phyloP scores from a whole-genome alignment of 1,140 invertebrate species.

The Reticulitermes speratus region DNA sequence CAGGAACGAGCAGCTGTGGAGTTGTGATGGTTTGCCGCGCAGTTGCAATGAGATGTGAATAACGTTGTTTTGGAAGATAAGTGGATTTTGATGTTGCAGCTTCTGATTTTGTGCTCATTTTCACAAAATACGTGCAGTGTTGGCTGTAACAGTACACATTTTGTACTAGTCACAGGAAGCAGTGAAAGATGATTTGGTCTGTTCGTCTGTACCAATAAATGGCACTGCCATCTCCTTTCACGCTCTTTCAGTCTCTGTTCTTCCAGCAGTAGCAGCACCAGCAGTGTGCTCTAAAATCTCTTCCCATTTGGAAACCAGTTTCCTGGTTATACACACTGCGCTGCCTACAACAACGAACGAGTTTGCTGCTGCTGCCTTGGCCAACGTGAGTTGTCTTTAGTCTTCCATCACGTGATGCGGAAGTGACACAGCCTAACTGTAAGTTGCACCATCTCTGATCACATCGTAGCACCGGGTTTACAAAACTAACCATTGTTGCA shows the following conservation, averaged over 20 bases:
- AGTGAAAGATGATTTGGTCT: neutral
- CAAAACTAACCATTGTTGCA: neutral
- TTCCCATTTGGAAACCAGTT: constrained; percentile 1
- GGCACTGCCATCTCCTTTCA: neutral
- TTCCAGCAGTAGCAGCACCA: neutral
- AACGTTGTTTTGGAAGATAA: no score
- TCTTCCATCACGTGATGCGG: neutral
- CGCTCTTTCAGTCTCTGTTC: neutral
- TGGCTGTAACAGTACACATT: neutral
- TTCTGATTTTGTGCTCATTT: neutral
- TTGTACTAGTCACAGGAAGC: neutral
- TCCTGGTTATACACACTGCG: neutral
- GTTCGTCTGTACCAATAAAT: neutral
- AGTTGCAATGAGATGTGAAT: no score
- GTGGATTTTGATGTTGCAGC: no score
- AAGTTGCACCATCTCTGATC: neutral
- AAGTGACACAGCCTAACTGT: constrained; percentile 14
- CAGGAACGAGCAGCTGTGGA: no score
- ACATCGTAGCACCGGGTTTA: neutral
- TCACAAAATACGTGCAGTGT: neutral
- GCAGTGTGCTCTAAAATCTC: neutral
- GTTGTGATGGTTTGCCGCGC: no score
- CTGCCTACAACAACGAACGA: neutral
- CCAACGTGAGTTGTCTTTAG: neutral
- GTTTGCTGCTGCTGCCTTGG: neutral